Percentiles rank a stretch among this genome's conserved stretches.
phyloP scores from a whole-genome alignment of 2,113 vertebrate species.

The Helogale parvula region DNA sequence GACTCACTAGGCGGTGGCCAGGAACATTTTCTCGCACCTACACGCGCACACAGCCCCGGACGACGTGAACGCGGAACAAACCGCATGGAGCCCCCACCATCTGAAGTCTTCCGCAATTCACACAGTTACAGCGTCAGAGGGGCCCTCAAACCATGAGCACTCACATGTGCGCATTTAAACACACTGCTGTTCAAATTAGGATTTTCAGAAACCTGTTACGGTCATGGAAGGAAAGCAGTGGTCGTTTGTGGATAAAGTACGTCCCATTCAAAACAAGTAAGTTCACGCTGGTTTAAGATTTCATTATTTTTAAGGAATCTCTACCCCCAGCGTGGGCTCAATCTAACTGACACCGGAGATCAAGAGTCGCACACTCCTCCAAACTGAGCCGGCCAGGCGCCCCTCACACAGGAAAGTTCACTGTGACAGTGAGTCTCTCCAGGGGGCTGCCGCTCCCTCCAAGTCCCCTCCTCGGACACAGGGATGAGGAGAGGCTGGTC shows the following conservation, averaged over 20 bases:
- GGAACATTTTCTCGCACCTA: not conserved
- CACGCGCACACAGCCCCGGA: not conserved
- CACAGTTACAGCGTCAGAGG: not conserved
- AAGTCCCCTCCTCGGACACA: not conserved
- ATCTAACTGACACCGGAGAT: no score
- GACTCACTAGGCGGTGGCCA: not conserved
- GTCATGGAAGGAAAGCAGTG: not conserved
- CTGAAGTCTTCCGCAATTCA: not conserved
- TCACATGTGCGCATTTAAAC: not conserved
- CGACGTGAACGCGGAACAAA: not conserved
- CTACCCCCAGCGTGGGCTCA: no score
- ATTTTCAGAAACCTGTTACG: not conserved
- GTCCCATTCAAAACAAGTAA: not conserved
- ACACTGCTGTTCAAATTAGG: not conserved
- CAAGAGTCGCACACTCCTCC: no score
- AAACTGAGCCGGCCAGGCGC: no score
- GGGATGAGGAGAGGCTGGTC: no score
- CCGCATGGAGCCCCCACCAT: not conserved
- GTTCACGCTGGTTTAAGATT: no score
- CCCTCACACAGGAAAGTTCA: no score
- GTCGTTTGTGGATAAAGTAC: not conserved
- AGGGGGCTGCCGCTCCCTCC: no score
- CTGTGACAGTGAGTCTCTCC: not conserved
- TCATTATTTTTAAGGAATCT: no score
- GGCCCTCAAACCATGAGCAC: not conserved